Base-by-base conservation (phyloP, 1,140 invertebrate genomes). In the Polypedilum vanderplanki region DNA sequence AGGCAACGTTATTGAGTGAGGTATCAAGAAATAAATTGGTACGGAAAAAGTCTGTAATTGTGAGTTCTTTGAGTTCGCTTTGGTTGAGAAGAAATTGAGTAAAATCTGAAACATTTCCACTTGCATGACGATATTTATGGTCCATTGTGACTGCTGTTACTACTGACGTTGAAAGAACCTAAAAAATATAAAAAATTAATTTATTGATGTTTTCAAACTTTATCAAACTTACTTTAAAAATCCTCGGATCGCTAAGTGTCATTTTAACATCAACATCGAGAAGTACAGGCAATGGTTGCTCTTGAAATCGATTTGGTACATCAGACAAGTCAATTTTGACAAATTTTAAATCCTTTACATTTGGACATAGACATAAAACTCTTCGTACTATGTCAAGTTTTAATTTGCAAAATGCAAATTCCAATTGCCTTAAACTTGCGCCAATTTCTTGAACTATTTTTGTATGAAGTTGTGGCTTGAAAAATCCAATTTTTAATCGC, bases 321-420 rank as follows among this genome's bases (percentile, higher is more conserved):
- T 57, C 46, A 4, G 46, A 57, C 12, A 57, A 57, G 4, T 57
- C 12, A 12, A n/a, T 12, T n/a, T 57, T 57, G 4, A 15, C 4
- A 57, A 57, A 57, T 57, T 57, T 57, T n/a, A 57, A 57, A 57
- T 57, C n/a, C 15, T 57, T 57, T 3, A 57, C 46, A 57, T 57
- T 57, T n/a, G 46, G 46, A 57, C 46, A 57, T 15, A n/a, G 15
- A 1, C 8, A n/a, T 3, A 57, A 57, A 15, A 57, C n/a, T 15
- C 12, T 12, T 15, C n/a, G 12, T 12, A 57, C 15, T 4, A 57
- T 12, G 4, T 15, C 46, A 12, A 57, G 4, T 15, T 57, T 57
- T 12, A 57, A n/a, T 57, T 57, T 57, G 10, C 46, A 57, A n/a
- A 15, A 57, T 0, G 46, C 12, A 15, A 57, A 57, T 57, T 57